Base-by-base conservation (phyloP, 2,888 invertebrate species). In the Melangyna quadrimaculata region DNA sequence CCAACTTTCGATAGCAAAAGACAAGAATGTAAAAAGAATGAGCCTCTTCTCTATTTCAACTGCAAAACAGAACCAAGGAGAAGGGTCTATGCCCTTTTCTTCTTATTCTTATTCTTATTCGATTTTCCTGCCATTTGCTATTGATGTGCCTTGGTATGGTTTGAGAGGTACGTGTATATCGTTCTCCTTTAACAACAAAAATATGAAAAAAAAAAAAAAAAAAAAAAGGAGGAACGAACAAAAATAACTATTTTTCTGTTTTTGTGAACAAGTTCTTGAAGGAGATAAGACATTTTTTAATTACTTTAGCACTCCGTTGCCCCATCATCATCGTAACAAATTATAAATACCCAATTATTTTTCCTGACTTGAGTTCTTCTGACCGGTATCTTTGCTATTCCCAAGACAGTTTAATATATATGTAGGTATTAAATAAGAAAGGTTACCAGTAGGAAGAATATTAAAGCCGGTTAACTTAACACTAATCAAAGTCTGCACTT, bases 51-150 rank as follows among this genome's bases (percentile, higher is more conserved):
- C n/a, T 32, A 24, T 51, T 35, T 35, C 17, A 19, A 51, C 48
- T 9, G 10, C 45, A 67, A 48, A 51, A 32, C 9, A 51, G n/a
- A 45, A 45, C 65, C 65, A 65, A 45, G 63, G 43, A 40, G 40
- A 72, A 77, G 72, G 67, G 84, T 77, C 84, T 72, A 80, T 84
- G 80, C 84, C 84, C 84, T 80, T 72, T 75, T 74, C 37, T 29
- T 37, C 48, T 17, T 22, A 22, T 59, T 37, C 48, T 17, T 22
- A 22, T 59, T 59, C 61, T 19, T 51, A 17, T 43, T 55, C 51
- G 29, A 22, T 63, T 70, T 69, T 37, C 45, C 43, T 35, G 43
- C 53, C 43, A 43, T 55, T 69, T 37, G 51, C 79, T 43, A 32
- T 59, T 19, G 51, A 73, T 53, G 35, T 40, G 35, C 32, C 75